Conservation (phyloP, 2,113 vertebrate species). For the Ramphastos sulfuratus region DNA sequence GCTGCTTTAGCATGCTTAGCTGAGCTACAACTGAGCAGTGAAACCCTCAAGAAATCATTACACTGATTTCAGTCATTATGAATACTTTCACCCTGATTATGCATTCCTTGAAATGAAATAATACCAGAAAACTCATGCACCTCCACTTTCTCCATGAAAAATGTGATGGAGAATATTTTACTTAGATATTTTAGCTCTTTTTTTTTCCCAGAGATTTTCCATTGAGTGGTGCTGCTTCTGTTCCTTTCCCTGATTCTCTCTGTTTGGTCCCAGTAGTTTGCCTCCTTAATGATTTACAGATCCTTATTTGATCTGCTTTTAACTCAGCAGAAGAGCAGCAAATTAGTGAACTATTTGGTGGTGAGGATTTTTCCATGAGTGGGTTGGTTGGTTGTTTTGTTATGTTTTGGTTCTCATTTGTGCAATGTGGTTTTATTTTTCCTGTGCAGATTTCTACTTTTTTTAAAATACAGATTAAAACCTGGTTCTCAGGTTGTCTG, state of each 20-base stretch:
- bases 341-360: background rate
- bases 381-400: background rate
- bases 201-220: background rate
- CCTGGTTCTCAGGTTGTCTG: background rate
- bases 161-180: background rate
- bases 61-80: background rate
- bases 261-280: background rate
- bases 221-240: background rate
- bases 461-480: background rate
- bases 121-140: background rate
- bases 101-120: background rate
- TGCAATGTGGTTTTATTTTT: background rate
- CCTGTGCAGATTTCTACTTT: background rate
- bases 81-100: background rate
- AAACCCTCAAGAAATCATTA: background rate
- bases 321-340: background rate
- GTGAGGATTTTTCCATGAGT: background rate
- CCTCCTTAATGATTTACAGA: background rate
- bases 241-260: background rate
- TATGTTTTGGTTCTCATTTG: background rate
- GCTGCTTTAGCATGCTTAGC: background rate
- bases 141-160: background rate
- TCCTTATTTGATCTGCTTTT: background rate
- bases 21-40: background rate
- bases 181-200: background rate